Percentiles rank a stretch among this genome's conserved stretches.
Conservation (phyloP, 2,888 invertebrate species). For the Heliconius charithonia region DNA sequence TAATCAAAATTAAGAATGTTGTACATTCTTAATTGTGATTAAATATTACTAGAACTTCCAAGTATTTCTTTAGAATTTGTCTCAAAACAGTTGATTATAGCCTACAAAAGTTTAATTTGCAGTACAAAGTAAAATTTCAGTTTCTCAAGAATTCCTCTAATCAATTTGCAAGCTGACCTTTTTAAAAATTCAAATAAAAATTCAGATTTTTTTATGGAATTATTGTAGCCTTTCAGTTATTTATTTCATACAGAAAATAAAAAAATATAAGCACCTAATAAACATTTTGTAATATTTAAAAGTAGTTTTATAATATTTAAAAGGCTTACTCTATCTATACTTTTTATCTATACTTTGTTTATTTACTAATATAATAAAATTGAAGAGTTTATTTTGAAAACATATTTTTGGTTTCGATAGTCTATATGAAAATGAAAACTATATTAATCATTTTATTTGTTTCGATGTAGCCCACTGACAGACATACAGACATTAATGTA, state of each 20-base stretch:
- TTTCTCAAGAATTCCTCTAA: not conserved
- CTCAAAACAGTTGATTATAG: constrained; percentile 9
- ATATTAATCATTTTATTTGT: too few relatives aligned
- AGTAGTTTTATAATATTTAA: too few relatives aligned
- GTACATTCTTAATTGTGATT: too few relatives aligned
- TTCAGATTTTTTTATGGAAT: not conserved
- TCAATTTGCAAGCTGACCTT: constrained; percentile 10
- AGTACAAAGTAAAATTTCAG: constrained; percentile 8
- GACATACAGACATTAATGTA: too few relatives aligned
- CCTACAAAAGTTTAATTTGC: not conserved
- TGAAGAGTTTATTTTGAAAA: too few relatives aligned
- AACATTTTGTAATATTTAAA: too few relatives aligned
- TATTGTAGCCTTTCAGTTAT: not conserved
- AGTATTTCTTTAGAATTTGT: constrained; percentile 7
- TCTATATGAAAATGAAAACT: too few relatives aligned
- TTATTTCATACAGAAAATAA: not conserved
- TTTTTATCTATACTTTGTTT: too few relatives aligned
- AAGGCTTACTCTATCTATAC: too few relatives aligned
- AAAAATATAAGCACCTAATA: not conserved
- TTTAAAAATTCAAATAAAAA: constrained; percentile 2
- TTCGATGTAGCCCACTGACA: too few relatives aligned
- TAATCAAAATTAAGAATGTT: not conserved
- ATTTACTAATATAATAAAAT: too few relatives aligned
- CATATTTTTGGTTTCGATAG: too few relatives aligned
- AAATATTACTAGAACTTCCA: not conserved